Base-by-base conservation (phyloP, 2,888 invertebrate genomes). In the Polymixis lichenea region DNA sequence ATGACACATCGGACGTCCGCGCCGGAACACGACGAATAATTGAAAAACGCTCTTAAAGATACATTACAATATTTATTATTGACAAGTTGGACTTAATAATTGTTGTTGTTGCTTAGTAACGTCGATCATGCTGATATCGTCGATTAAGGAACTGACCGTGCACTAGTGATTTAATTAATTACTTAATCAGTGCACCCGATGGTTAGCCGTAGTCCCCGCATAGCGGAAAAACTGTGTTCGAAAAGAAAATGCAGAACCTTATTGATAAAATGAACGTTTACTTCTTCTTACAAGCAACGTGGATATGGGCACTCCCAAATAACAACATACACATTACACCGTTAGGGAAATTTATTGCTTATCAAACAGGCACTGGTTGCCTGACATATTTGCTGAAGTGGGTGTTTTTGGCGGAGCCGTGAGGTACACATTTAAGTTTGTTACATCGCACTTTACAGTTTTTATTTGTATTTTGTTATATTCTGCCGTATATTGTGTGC, bases 1-100 rank as follows among this genome's bases (percentile, higher is more conserved):
- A 69, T 64, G 70, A 67, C 78, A 70, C 53, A 82, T 72, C 83
- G 86, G 83, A 84, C 53, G 46, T 84, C 83, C 83, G 78, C 1
- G 28, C 86, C 78, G 86, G 83, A 85, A 83, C 28, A 53, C 51
- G 15, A n/a, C 46, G 60, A 72, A 83, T 83, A 75, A 78, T 75
- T 85, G 55, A 78, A 72, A 73, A 71, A 62, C 53, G 32, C 67
- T 77, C 85, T 74, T 69, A 22, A 70, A 82, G 78, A 64, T 64
- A 72, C 62, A 82, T 72, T 58, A 64, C 60, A 58, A 60, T 64
- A 72, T 70, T 70, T 56, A 85, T 72, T 66, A 66, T 28, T 17
- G 55, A 25, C 17, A 32, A 25, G 53, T 38, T 49, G 49, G 19
- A 38, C 15, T 51, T 25, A 6, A 66, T 46, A 38, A 83, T 22